Base-by-base conservation (phyloP, 92 coral and sea anemone genomes). In the Parazoanthus swiftii region DNA sequence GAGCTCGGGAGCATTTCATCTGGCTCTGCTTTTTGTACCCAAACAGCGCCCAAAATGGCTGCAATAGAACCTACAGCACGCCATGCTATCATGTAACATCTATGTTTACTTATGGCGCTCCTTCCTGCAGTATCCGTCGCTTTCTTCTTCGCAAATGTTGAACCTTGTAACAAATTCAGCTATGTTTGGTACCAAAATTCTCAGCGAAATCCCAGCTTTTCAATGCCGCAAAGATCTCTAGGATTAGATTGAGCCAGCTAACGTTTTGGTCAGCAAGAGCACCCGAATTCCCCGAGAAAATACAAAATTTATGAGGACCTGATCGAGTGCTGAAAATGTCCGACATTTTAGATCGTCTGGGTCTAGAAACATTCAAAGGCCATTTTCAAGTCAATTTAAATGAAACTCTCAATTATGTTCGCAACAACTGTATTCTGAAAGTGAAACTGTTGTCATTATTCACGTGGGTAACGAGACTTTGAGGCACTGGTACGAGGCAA, bases 171-270 rank as follows among this genome's bases (percentile, higher is more conserved):
- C 79, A 26, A 76, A 77, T 43, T 68, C 85, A 23, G 91, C 89
- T 89, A 89, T 76, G 89, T 89, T 89, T 84, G 89, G 88, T 89
- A 89, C 76, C 91, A 85, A 89, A 70, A 89, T 89, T 76, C 48
- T 77, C 80, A 84, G 91, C 73, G 78, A 89, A 82, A 82, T 76
- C 70, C 88, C 50, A 35, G 75, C 76, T 87, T 87, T 87, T 74
- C 82, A 87, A 87, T 77, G 88, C 91, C 86, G 88, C 81, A 89
- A 80, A 48, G 85, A 44, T 73, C 46, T 25, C 73, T 58, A 81
- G 91, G 91, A 82, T 89, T 65, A 46, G 25, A 42, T 42, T 85
- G 78, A 77, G 48, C 79, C 23, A n/a, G 76, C 75, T 79, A 86
- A 43, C 54, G 73, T 43, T 85, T 54, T 39, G 88, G 91, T 73